Evolutionary conservation across 2,888 invertebrate genomes (phyloP), one percentile per base, ranked within the genome.

Genomic region (Chymomyza fuscimana): DNA sequence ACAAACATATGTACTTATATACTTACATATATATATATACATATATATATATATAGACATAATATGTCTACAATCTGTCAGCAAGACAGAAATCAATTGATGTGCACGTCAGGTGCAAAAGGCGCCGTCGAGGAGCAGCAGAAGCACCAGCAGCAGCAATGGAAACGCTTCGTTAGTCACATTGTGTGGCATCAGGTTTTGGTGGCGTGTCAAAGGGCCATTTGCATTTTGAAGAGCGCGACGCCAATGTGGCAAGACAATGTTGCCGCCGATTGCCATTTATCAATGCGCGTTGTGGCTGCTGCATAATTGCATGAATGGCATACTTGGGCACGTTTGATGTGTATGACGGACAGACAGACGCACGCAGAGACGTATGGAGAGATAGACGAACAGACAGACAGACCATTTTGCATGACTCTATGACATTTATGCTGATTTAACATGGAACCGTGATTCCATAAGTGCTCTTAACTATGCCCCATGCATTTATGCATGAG

Each of bases 161-260:
- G 32, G 32, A 32, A 25, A 46, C 40, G 25, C 58, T 58, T 58
- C 22, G 25, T 54, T 54, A 54, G 4, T 19, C 54, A n/a, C 22
- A 25, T 36, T 16, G 29, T 40, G 22, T 51, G 61, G 54, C 59
- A 52, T 59, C 66, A 64, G 65, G 61, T 56, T 56, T 58, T 54
- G 72, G 72, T 86, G 83, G 78, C 83, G 83, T 83, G 83, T 82
- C 82, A 79, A 86, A 77, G 82, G 74, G 87, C 78, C 79, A 83
- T 84, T 84, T 87, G 82, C 82, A 82, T 85, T 82, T 71, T 85
- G 85, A 87, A 87, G 85, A 74, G 82, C 52, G 36, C 40, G 62
- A 51, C 32, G 32, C 36, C 62, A 46, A 63, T 63, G 65, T 58
- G 51, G 15, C 40, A 63, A 10, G 79, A 61, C 29, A 69, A 67